These are phyloP conservation scores for Garra rufa DNA, from an alignment of 2,113 vertebrate species.

Conservation along the genomic window DNA sequence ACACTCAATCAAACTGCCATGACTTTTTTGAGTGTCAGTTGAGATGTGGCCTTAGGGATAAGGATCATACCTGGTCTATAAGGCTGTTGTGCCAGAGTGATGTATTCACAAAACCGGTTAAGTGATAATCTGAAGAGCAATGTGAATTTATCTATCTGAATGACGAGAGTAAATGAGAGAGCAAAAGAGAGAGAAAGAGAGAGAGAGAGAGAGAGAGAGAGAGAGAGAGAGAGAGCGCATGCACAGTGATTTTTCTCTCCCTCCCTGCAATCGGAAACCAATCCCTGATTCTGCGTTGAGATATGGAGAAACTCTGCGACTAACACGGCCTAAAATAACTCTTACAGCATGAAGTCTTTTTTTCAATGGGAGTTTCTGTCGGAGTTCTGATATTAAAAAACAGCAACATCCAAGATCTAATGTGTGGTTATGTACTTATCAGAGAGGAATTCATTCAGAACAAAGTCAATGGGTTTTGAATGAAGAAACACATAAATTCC, in stretches of 20 bases:
- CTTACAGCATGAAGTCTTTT: conserved; percentile 52
- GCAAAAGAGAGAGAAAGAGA: conserved; percentile 49
- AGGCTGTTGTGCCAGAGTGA: background rate
- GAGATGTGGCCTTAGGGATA: background rate
- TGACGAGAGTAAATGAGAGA: background rate
- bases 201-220: conserved; percentile 18
- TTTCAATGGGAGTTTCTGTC: conserved; percentile 29
- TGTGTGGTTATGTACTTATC: background rate
- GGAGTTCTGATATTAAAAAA: background rate
- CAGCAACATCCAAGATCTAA: background rate
- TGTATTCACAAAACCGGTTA: background rate
- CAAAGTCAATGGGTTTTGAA: background rate
- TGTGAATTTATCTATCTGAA: conserved; percentile 12
- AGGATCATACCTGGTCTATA: conserved; percentile 1
- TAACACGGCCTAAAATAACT: conserved; percentile 57
- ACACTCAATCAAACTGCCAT: background rate
- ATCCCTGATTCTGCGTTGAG: conserved; percentile 68
- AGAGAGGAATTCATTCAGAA: background rate
- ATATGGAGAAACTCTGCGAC: conserved; percentile 64
- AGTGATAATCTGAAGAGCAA: conserved; percentile 4
- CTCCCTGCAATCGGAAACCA: conserved; percentile 66
- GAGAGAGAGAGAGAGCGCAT: conserved; percentile 22
- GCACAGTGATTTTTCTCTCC: conserved; percentile 46
- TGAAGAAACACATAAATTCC: background rate
- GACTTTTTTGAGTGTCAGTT: background rate